phyloP scores from a whole-genome alignment of 1,140 invertebrate genomes.

The Apis dorsata region DNA sequence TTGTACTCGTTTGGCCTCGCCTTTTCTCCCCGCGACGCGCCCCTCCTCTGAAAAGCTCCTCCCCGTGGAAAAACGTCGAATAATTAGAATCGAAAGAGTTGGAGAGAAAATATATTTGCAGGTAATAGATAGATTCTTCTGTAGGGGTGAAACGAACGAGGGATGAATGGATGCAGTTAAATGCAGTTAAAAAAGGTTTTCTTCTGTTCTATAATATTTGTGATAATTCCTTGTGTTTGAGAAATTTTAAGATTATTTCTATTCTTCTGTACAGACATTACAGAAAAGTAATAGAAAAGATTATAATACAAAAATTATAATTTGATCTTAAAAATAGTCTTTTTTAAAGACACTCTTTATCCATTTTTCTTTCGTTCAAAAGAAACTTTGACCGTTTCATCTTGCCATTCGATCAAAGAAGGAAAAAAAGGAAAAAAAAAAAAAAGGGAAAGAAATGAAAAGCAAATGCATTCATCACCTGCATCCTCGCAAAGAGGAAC shows the following conservation, averaged over 20 bases:
- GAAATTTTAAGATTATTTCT: too few relatives aligned
- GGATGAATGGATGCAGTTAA: too few relatives aligned
- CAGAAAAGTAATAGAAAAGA: too few relatives aligned
- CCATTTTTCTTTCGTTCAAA: neutral
- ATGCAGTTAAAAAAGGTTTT: too few relatives aligned
- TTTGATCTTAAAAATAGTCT: too few relatives aligned
- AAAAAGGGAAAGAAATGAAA: neutral
- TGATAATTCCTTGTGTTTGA: too few relatives aligned
- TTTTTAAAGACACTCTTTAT: too few relatives aligned
- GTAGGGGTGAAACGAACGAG: too few relatives aligned
- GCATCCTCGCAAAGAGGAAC: constrained; percentile 14
- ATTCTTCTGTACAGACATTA: too few relatives aligned
- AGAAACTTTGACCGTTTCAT: neutral
- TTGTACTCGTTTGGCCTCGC: constrained; percentile 49
- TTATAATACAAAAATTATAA: too few relatives aligned
- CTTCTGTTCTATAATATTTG: too few relatives aligned
- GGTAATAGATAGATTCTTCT: neutral
- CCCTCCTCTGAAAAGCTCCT: neutral
- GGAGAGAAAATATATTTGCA: too few relatives aligned
- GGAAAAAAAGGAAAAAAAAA: neutral
- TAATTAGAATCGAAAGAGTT: neutral
- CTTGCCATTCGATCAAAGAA: neutral
- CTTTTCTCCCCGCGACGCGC: constrained; percentile 1
- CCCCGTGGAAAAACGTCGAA: neutral
- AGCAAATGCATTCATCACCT: constrained; percentile 12